phyloP scores from a whole-genome alignment of 2,888 invertebrate genomes.

The Seira ritae region DNA sequence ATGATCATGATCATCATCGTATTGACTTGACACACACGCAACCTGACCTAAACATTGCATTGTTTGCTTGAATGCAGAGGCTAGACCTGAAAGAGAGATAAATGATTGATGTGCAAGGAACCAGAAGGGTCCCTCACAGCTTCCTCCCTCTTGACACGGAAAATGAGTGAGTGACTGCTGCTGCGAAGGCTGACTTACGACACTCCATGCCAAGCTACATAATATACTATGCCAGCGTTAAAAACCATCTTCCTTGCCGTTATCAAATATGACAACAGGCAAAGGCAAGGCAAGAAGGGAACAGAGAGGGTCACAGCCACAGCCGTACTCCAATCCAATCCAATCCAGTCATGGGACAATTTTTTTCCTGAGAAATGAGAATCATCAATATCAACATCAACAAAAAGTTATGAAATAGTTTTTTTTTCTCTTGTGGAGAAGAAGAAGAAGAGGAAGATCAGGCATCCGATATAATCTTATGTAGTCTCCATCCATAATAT shows the following conservation, averaged over 20 bases:
- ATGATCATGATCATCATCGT: too few species aligned
- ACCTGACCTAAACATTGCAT: too few species aligned
- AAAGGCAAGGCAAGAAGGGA: too few species aligned
- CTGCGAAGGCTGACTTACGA: not conserved
- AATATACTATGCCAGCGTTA: too few species aligned
- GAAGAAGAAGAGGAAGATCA: conserved; percentile 35
- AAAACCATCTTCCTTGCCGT: not conserved
- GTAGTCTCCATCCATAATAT: too few species aligned
- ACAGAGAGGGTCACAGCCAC: not conserved
- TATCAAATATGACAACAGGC: not conserved
- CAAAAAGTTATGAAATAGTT: not conserved
- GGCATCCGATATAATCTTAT: conserved; percentile 14
- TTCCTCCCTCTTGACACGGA: conserved; percentile 24
- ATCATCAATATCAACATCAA: not conserved
- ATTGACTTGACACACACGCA: too few species aligned
- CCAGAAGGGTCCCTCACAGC: conserved; percentile 46
- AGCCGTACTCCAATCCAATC: too few species aligned
- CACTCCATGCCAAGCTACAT: too few species aligned
- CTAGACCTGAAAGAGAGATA: conserved; percentile 21
- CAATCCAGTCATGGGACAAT: not conserved
- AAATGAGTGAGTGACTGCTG: conserved; percentile 23
- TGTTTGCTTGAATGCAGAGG: too few species aligned
- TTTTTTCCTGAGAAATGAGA: not conserved
- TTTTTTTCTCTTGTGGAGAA: not conserved
- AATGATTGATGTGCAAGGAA: conserved; percentile 61